These are phyloP conservation scores for Branchipolynoe longqiensis DNA, from an alignment of 2,888 invertebrate species.

Conservation along the genomic window DNA sequence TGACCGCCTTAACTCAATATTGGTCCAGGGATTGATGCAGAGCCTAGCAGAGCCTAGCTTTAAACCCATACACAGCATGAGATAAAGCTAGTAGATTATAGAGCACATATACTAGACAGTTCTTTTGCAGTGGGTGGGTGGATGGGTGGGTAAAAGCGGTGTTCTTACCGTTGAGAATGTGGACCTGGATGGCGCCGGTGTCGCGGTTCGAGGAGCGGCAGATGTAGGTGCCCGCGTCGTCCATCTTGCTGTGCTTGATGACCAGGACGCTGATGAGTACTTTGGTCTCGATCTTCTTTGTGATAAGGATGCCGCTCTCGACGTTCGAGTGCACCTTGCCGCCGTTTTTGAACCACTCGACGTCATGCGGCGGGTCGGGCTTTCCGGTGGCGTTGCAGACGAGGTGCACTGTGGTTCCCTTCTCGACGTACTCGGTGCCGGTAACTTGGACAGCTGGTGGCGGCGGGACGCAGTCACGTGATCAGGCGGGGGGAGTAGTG, in stretches of 20 bases:
- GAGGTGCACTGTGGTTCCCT: constrained; percentile 72
- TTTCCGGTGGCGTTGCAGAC: constrained; percentile 78
- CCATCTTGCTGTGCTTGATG: constrained; percentile 72
- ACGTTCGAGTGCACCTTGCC: constrained; percentile 72
- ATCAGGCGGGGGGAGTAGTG: no score
- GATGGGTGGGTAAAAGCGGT: no score
- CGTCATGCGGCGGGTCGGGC: constrained; percentile 76
- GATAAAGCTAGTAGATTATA: no score
- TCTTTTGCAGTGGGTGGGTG: no score
- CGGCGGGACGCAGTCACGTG: no score
- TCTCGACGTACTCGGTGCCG: constrained; percentile 74
- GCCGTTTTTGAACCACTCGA: constrained; percentile 79
- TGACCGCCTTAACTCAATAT: no score
- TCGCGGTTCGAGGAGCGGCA: constrained; percentile 75
- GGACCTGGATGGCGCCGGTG: constrained; percentile 74
- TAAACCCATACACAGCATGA: no score
- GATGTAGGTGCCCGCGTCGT: constrained; percentile 76
- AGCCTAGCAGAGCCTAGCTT: no score
- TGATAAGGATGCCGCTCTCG: constrained; percentile 72
- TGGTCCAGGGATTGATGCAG: no score
- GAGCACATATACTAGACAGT: no score
- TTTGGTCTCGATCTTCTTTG: constrained; percentile 75
- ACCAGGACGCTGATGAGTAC: constrained; percentile 74
- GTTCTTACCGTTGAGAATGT: constrained; percentile 77
- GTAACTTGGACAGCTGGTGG: constrained; percentile 76